Conservation (phyloP, 2,888 invertebrate genomes). For the Oscheius myriophilus region DNA sequence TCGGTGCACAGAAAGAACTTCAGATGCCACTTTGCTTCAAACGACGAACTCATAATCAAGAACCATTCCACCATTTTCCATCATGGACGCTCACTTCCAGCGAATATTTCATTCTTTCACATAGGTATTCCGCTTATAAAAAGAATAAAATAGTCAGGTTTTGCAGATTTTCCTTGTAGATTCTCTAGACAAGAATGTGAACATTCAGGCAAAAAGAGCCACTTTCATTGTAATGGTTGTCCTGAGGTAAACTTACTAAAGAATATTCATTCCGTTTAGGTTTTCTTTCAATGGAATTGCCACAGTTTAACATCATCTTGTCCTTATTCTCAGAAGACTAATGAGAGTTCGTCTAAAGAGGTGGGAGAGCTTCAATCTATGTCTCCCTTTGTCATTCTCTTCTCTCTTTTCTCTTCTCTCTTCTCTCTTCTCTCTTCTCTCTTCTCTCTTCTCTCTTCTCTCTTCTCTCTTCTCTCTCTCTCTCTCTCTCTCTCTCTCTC, state of each 20-base stretch:
- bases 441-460: too few species aligned
- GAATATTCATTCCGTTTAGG: neutral
- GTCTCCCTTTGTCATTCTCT: neutral
- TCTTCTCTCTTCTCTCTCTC: too few species aligned
- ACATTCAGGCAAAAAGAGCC: constrained; percentile 35
- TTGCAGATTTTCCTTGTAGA: constrained; percentile 9
- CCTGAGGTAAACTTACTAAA: constrained; percentile 13
- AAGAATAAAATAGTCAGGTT: constrained; percentile 29
- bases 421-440: too few species aligned
- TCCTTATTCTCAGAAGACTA: neutral
- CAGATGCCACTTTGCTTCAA: constrained; percentile 47
- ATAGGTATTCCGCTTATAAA: constrained; percentile 14
- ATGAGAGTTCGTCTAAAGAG: constrained; percentile 7
- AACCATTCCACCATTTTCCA: constrained; percentile 47
- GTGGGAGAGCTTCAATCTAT: neutral
- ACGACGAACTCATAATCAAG: constrained; percentile 42
- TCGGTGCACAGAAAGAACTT: constrained; percentile 9
- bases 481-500: too few species aligned
- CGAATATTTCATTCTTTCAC: constrained; percentile 19
- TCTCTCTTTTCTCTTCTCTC: too few species aligned
- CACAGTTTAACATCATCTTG: neutral
- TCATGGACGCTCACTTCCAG: constrained; percentile 4
- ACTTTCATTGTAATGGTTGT: constrained; percentile 48
- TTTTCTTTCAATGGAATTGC: constrained; percentile 17
- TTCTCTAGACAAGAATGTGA: constrained; percentile 8